Evolutionary conservation across 2,797 vertebrate species (phyloP).

Genomic region (Buphagus erythrorhynchus): DNA sequence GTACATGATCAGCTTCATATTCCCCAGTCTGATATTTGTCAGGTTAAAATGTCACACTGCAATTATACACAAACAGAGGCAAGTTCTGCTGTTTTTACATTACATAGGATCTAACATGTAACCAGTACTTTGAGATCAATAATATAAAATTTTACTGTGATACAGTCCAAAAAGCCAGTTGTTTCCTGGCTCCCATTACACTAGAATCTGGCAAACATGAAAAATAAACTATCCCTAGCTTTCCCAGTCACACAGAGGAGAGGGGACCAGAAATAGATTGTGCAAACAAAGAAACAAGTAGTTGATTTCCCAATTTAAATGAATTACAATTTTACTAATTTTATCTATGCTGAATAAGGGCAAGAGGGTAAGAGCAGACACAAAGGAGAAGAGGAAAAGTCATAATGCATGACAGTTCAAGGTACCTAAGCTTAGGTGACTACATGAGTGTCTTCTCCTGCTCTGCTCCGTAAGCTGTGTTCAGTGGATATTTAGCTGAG

Average conservation of each 20-base stretch:
- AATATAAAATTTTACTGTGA: background rate
- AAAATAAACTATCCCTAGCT: background rate
- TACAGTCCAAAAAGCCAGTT: background rate
- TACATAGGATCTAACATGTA: background rate
- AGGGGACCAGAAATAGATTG: background rate
- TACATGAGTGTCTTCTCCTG: background rate
- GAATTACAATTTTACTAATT: background rate
- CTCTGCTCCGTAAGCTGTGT: background rate
- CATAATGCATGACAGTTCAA: background rate
- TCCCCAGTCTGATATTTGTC: background rate
- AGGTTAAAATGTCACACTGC: background rate
- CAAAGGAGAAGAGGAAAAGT: background rate
- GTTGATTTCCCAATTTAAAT: background rate
- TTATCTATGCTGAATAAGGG: background rate
- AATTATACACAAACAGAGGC: background rate
- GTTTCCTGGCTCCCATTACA: background rate
- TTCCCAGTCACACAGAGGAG: background rate
- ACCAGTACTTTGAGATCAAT: background rate
- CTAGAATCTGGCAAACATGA: background rate
- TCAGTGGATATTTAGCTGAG: background rate
- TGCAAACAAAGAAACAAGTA: background rate
- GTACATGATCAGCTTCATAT: background rate
- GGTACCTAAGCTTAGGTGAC: background rate
- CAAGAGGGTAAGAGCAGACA: background rate
- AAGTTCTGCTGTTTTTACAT: background rate